Conservation (phyloP, 1,140 invertebrate genomes). For the Diachasmimorpha longicaudata region DNA sequence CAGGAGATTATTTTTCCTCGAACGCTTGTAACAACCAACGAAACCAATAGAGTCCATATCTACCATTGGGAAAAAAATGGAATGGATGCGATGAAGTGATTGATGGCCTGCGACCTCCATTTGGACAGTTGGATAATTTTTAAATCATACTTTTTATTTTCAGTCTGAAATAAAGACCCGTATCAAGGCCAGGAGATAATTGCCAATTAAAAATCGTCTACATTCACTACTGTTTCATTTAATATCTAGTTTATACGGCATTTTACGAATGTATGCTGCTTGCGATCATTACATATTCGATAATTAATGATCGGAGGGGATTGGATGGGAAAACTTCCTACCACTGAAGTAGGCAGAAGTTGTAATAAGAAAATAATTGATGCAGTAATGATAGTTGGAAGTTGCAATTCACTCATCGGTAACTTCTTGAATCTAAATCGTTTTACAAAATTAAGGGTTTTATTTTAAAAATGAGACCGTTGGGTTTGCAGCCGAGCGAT, state of each 20-base stretch:
- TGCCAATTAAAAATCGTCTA: not conserved
- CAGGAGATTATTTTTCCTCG: constrained; percentile 1
- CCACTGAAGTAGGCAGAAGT: not conserved
- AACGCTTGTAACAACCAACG: not conserved
- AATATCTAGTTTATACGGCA: not conserved
- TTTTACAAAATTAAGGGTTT: no score
- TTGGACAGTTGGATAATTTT: not conserved
- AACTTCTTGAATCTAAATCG: no score
- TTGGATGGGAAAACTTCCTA: not conserved
- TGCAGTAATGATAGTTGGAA: not conserved
- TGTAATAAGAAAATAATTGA: not conserved
- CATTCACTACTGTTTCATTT: not conserved
- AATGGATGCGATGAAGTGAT: not conserved
- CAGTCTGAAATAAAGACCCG: not conserved
- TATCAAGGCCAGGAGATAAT: not conserved
- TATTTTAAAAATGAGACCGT: no score
- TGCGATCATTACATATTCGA: not conserved
- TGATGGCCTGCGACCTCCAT: not conserved
- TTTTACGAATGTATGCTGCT: not conserved
- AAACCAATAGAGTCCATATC: not conserved
- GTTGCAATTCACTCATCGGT: not conserved
- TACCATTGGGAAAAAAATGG: not conserved
- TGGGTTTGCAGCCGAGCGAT: no score
- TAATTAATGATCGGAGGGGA: not conserved
- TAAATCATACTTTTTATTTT: not conserved